phyloP scores from a whole-genome alignment of 2,888 invertebrate species.

The Stenichneumon culpator region DNA sequence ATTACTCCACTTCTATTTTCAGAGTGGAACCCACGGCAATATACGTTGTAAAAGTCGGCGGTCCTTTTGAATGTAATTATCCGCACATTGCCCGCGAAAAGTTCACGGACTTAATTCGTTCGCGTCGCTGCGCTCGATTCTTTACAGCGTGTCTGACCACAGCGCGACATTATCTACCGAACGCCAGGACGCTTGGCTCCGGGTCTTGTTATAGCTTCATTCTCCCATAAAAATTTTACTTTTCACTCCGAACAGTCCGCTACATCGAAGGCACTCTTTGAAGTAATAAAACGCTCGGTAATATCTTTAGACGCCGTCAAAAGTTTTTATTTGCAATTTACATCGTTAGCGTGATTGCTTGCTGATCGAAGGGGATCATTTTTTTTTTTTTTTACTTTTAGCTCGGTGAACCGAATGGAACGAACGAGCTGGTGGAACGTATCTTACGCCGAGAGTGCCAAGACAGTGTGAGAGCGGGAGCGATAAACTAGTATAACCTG shows the following conservation, averaged over 20 bases:
- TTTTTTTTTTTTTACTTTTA: background rate
- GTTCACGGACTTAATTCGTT: slow-evolving; percentile 13
- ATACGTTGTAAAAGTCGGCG: slow-evolving; percentile 11
- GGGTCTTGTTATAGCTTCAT: background rate
- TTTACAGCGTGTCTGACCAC: slow-evolving; percentile 48
- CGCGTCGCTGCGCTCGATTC: slow-evolving; percentile 15
- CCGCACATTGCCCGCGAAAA: slow-evolving; percentile 37
- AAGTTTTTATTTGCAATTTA: background rate
- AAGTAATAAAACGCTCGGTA: background rate
- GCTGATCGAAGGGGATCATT: background rate
- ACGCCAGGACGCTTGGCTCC: slow-evolving; percentile 8
- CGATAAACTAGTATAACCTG: background rate
- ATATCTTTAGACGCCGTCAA: slow-evolving; percentile 7
- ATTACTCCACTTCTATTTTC: slow-evolving; percentile 20
- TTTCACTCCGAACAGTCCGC: background rate
- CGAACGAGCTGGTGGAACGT: background rate
- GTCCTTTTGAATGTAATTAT: slow-evolving; percentile 48
- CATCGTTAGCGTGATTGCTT: background rate
- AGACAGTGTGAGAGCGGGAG: background rate
- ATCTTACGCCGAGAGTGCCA: background rate
- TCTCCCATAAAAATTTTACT: slow-evolving; percentile 11
- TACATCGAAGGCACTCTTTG: background rate
- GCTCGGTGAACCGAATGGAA: background rate
- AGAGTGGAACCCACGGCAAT: slow-evolving; percentile 2
- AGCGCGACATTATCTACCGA: slow-evolving; percentile 53